Base-by-base conservation (phyloP, 2,113 vertebrate species). In the Corydoras maculifer region DNA sequence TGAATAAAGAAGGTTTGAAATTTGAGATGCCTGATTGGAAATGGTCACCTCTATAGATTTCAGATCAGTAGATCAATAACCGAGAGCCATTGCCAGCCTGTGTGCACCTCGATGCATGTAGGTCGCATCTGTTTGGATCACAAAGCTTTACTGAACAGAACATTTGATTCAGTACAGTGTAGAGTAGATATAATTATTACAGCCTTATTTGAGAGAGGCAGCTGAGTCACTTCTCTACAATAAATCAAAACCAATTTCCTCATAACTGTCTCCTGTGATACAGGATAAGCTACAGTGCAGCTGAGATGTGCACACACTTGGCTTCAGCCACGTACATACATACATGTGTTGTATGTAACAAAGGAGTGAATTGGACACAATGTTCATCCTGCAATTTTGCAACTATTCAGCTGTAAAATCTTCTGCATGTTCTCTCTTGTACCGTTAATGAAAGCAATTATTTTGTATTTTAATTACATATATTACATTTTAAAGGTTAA, bases 21-120 rank as follows among this genome's bases (percentile, higher is more conserved):
- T 76, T 53, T 54, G 74, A 62, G 43, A 70, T 62, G 62, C 62
- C 69, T 58, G 60, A 74, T 74, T 54, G 75, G 65, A 72, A 55
- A 69, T 74, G 77, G 82, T 78, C 62, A 72, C 75, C 65, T 77
- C 78, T 77, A 78, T 62, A 62, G 80, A 72, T 71, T 82, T 79
- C 72, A 74, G 72, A 72, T 80, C 76, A 75, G 77, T 81, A 76
- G 62, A 69, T 80, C 74, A 73, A 79, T 70, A 71, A 32, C 58
- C 54, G 62, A 72, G 69, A 74, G 72, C 76, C 77, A 81, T 82
- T 79, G 77, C 73, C 73, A 72, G 74, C 74, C 62, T 63, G 57
- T 62, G 60, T 62, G 73, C 78, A 78, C 76, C 59, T 75, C 70
- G 70, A 75, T 66, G 77, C 58, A 49, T 72, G 71, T 79, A 49